Base-by-base conservation (phyloP, 2,797 vertebrate species). In the Epinephelus coioides region DNA sequence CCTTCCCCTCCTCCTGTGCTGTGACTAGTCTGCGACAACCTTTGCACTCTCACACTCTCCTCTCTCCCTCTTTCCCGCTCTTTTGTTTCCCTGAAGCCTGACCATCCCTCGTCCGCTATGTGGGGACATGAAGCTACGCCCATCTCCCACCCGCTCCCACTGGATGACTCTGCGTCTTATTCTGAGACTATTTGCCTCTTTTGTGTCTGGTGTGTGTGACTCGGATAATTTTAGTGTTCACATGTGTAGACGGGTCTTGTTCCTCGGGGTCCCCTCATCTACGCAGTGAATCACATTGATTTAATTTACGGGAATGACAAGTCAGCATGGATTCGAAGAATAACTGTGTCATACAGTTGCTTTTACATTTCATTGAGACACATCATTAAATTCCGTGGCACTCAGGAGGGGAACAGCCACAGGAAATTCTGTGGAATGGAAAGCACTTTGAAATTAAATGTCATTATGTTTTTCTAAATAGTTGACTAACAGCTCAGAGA, bases 21-120 rank as follows among this genome's bases (percentile, higher is more conserved):
- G 90, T 78, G 91, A 94, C 92, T 91, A 65, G 79, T 90, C 88
- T 89, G 88, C 27, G 90, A 92, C 94, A 95, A 93, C 90, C 93
- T 94, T 92, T 91, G 90, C 85, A 78, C 91, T 92, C 87, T 88
- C 79, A 2, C 75, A 73, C 82, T 77, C 72, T 78, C 57, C 59
- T 43, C 76, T 61, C 55, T 78, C 57, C 62, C 68, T 65, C 65
- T 63, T 65, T 77, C 81, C 80, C 53, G n/a, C 79, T 90, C 78
- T 85, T 83, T 81, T 84, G 76, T 86, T 79, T 83, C 85, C 87
- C 87, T 0, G 68, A 85, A 78, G 83, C 47, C 87, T 73, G 91
- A 91, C 92, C 88, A 91, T 91, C 93, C 93, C 90, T 90, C 0
- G 87, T 86, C 87, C 53, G 88, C 91, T 92, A 91, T 93, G 91